Evolutionary conservation across 2,888 invertebrate species (phyloP).

Genomic region (Myathropa florea): DNA sequence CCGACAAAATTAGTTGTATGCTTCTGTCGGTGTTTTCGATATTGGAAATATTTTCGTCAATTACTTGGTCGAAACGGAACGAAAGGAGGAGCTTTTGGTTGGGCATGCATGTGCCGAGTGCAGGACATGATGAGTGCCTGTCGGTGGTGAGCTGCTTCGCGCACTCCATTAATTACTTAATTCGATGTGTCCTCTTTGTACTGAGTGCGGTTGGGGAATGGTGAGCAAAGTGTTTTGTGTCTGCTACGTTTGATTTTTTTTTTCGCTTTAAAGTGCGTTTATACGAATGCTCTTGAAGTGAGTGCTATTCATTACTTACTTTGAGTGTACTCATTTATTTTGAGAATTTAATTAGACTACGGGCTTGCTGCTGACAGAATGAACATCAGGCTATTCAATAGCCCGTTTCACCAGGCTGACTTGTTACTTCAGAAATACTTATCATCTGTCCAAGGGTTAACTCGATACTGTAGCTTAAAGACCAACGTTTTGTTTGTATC

Average conservation of each 20-base stretch:
- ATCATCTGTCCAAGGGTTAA: too few relatives aligned
- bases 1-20: conserved; percentile 56
- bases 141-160: neutral
- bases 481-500: too few relatives aligned
- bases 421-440: too few relatives aligned
- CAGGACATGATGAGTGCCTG: neutral
- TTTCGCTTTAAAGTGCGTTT: neutral
- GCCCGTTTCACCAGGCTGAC: too few relatives aligned
- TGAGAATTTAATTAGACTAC: neutral
- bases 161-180: conserved; percentile 29
- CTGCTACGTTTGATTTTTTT: neutral
- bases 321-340: neutral
- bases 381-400: neutral
- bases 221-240: neutral
- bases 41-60: conserved; percentile 45
- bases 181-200: neutral
- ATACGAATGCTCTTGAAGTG: neutral
- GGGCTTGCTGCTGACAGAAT: neutral
- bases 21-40: conserved; percentile 41
- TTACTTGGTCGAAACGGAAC: conserved; percentile 36
- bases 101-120: neutral
- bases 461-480: too few relatives aligned
- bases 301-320: neutral
- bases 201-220: neutral
- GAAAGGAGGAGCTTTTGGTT: conserved; percentile 5